Evolutionary conservation across 2,797 vertebrate genomes (phyloP), one percentile per base, ranked within the genome.

Genomic region (Rhyacichthys aspro): DNA sequence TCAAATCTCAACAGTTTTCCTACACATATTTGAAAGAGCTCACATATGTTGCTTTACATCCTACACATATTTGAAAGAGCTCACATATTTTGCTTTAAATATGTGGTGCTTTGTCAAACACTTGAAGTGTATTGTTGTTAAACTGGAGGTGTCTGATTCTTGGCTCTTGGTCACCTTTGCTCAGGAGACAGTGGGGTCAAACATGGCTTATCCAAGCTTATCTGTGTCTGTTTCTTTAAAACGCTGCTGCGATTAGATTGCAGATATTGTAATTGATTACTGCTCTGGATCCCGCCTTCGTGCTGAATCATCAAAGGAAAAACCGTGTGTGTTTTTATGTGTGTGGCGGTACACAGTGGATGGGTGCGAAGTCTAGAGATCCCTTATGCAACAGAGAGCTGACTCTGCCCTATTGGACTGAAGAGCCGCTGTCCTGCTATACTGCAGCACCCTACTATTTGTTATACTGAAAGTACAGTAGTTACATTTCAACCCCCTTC

Each of bases 91-190:
- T 43, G 19, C 14, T 37, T 28, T 16, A 0, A 0, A 6, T 39
- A 5, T 10, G 14, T 12, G n/a, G 38, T 17, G 12, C 11, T 9
- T 6, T 43, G 3, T 41, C 16, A 42, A n/a, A 45, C 3, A 37
- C 9, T 38, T 33, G 9, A 3, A 67, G 12, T 37, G 48, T 36
- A 34, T 33, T 48, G 28, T 32, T 14, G n/a, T 14, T n/a, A 34
- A 47, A 16, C 19, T 44, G 11, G n/a, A 45, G 34, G 34, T 36
- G 43, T 55, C 52, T 56, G 18, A 59, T 1, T 56, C 9, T 43
- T 57, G 52, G 43, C 45, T 63, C 42, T 14, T 46, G 32, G 8
- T 70, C 45, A 81, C 73, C 85, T 85, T 84, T 76, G 70, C 53
- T 49, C 73, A 38, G 58, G 9, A 36, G 68, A 56, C 39, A 15